Evolutionary conservation across 2,113 vertebrate genomes (phyloP).

Genomic region (Ondatra zibethicus): DNA sequence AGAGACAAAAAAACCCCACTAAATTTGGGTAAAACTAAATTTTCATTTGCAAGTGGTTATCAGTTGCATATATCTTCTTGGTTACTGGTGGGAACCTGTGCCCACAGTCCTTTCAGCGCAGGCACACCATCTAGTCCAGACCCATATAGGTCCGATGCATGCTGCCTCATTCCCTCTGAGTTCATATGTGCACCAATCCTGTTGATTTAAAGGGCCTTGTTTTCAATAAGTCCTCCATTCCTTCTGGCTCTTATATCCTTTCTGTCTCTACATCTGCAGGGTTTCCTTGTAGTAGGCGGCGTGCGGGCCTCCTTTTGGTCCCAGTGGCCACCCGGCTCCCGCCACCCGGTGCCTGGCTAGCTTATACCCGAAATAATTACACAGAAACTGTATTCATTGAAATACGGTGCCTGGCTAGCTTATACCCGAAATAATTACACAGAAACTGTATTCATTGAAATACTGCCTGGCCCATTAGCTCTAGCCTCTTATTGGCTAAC

Average conservation of each 20-base stretch:
- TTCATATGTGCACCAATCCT: neutral
- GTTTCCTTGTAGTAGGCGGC: too few relatives aligned
- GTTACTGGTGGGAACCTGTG: neutral
- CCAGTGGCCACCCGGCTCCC: too few relatives aligned
- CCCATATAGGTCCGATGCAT: neutral
- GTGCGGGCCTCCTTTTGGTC: too few relatives aligned
- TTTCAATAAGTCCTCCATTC: neutral
- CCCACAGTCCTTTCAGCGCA: neutral
- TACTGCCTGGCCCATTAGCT: too few relatives aligned
- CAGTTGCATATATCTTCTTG: neutral
- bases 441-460: too few relatives aligned
- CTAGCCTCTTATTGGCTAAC: too few relatives aligned
- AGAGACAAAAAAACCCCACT: too few relatives aligned
- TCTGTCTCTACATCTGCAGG: neutral
- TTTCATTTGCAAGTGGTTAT: neutral
- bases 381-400: too few relatives aligned
- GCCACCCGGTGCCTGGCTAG: too few relatives aligned
- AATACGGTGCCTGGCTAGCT: too few relatives aligned
- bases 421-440: too few relatives aligned
- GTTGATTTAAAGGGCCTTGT: neutral
- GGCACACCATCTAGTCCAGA: neutral
- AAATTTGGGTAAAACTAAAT: neutral
- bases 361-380: too few relatives aligned
- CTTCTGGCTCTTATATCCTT: neutral
- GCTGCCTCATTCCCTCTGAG: neutral